phyloP scores from a whole-genome alignment of 2,797 vertebrate species.

The Gila robusta region DNA sequence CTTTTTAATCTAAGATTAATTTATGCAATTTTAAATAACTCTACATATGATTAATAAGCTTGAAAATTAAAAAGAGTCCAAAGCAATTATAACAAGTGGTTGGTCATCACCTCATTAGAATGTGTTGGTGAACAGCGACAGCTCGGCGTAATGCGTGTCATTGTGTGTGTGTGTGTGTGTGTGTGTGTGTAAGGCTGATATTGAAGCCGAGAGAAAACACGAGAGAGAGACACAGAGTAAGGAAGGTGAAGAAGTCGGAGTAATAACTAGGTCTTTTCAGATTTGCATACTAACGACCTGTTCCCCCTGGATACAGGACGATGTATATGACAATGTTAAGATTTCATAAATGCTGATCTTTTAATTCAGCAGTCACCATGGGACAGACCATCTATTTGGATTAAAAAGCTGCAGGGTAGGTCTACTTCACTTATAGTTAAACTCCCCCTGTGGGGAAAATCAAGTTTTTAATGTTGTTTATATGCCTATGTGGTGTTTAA shows the following conservation, averaged over 20 bases:
- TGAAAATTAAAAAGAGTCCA: conserved; percentile 99
- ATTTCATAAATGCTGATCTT: conserved; percentile 57
- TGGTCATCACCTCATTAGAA: conserved; percentile 99
- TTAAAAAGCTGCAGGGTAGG: conserved; percentile 51
- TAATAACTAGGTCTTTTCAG: conserved; percentile 84
- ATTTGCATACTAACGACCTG: conserved; percentile 87
- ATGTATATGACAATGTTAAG: conserved; percentile 47
- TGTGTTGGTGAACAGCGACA: conserved; percentile 83
- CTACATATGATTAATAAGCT: conserved; percentile 99
- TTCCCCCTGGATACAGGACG: conserved; percentile 76
- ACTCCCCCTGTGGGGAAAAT: too few species aligned
- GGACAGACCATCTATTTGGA: conserved; percentile 53
- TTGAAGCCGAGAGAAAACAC: conserved; percentile 76
- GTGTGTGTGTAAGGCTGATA: conserved; percentile 60
- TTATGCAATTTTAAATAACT: conserved; percentile 99
- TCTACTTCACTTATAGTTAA: conserved; percentile 10
- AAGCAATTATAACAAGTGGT: conserved; percentile 99
- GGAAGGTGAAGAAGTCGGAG: conserved; percentile 78
- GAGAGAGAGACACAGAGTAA: conserved; percentile 76
- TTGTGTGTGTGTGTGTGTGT: conserved; percentile 37
- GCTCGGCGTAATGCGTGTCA: conserved; percentile 72
- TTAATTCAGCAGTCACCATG: conserved; percentile 58
- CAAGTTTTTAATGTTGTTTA: too few species aligned
- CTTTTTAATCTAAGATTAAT: conserved; percentile 99
- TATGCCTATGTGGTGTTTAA: too few species aligned